Base-by-base conservation (phyloP, 2,888 invertebrate genomes). In the Rhyacophila evoluta region DNA sequence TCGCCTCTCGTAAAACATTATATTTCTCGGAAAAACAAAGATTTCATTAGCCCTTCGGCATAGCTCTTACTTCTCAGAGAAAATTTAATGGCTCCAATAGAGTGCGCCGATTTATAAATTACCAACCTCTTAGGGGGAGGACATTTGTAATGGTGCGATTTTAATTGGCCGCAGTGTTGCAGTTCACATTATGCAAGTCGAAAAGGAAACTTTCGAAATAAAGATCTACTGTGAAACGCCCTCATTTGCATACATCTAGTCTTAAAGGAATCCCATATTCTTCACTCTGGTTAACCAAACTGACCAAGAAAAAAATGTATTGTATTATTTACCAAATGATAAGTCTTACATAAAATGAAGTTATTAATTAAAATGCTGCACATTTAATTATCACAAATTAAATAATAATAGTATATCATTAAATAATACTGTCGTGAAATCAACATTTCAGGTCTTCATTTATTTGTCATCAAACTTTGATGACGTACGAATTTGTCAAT, bases 41-140 rank as follows among this genome's bases (percentile, higher is more conserved):
- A 55, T 55, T 55, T 55, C 55, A 55, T 55, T 55, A 55, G 55
- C 55, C 55, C 55, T 55, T 19, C 25, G 55, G 55, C 55, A 55
- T 19, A 55, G 19, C 12, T 19, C 8, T 55, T 55, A 19, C 55
- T 55, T 19, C 25, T 55, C 41, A 55, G 10, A 19, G 25, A 55
- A 25, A 55, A 8, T 55, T 55, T 55, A 55, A 72, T 72, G 37
- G 72, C 33, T 37, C 36, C 25, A 36, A 72, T 72, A 37, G 37
- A 72, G 41, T 12, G 72, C 55, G 72, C 10, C 11, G 72, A 68
- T 36, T 73, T 55, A 41, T 77, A 73, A 77, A 77, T 77, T 77
- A 77, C 77, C 67, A 33, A n/a, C 68, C 55, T 55, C 73, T 39
- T 28, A 69, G 74, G 74, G 78, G 78, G 78, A 74, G 78, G 78